These are phyloP conservation scores for Hemaris fuciformis DNA, from an alignment of 2,888 invertebrate genomes.

Conservation along the genomic window DNA sequence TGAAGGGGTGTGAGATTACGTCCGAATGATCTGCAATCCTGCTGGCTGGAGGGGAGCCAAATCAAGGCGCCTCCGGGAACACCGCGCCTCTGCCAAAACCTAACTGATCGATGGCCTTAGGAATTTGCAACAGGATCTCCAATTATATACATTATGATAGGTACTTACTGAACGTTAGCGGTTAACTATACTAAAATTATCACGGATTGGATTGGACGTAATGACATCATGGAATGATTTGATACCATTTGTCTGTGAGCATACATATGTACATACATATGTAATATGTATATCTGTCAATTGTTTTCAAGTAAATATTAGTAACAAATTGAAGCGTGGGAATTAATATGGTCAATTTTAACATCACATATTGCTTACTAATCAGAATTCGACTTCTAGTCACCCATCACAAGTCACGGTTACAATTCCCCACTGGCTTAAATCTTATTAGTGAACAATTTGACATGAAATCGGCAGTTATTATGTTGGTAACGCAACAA, in stretches of 20 bases:
- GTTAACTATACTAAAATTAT: not conserved
- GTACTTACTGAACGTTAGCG: not conserved
- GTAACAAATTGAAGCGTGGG: not conserved
- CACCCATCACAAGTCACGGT: too few species aligned
- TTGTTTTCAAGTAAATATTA: too few species aligned
- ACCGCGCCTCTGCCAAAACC: constrained; percentile 47
- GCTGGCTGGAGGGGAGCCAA: constrained; percentile 46
- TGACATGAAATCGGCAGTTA: not conserved
- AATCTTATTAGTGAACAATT: not conserved
- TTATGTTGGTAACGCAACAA: not conserved
- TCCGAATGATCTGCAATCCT: constrained; percentile 45
- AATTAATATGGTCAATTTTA: too few species aligned
- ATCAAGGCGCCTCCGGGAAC: constrained; percentile 44
- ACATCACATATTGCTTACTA: too few species aligned
- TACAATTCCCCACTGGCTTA: too few species aligned
- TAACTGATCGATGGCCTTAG: constrained; percentile 55
- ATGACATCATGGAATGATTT: not conserved
- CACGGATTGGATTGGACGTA: not conserved
- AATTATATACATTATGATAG: constrained; percentile 4
- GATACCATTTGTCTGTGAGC: too few species aligned
- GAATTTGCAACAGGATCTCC: constrained; percentile 34
- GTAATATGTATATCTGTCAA: too few species aligned
- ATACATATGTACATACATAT: too few species aligned
- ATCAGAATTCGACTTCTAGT: too few species aligned
- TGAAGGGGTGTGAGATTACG: constrained; percentile 46